Evolutionary conservation across 2,113 vertebrate species (phyloP), one percentile per base, ranked within the genome.

Genomic region (Elephantulus edwardii): DNA sequence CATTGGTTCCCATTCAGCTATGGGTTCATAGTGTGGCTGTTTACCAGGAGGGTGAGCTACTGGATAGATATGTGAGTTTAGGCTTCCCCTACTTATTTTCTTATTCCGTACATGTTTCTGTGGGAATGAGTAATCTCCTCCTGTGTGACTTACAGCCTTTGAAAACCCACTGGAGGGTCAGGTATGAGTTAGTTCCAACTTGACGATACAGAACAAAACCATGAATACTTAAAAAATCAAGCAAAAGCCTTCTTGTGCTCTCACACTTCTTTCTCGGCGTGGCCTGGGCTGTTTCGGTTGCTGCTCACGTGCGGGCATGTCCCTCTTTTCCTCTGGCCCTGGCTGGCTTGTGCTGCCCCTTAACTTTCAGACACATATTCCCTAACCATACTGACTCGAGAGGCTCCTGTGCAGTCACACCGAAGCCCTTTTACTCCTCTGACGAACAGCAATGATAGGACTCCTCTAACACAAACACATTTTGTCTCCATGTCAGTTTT

Each of bases 261-360:
- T 3, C 8, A 28, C 26, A 6, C 60, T 40, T 40, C 75, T 40
- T 24, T n/a, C 33, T n/a, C 1, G n/a, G 40, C 14, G 72, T 38
- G 1, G 0, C 5, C 1, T 20, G 60, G 5, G 35, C 66, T 1
- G 5, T n/a, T 40, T 8, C 30, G 2, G 56, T 4, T 3, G 6
- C 5, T 0, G 13, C 30, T 38, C 46, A 3, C 82, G 22, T 20
- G 1, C 24, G 4, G 8, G 13, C 6, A 44, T 1, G 1, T 0
- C 19, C 70, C 5, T 33, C 26, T 30, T 35, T 38, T 17, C 30
- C 30, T 60, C 50, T 5, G 50, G 50, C 17, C 42, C 38, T 0
- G 30, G 40, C 12, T 24, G 11, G 66, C 50, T 50, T 1, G 9
- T 2, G 19, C 35, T 50, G 70, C 19, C 56, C 80, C 35, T 6